Evolutionary conservation across 2,113 vertebrate species (phyloP), one percentile per base, ranked within the genome.

Genomic region (Grammomys surdaster): DNA sequence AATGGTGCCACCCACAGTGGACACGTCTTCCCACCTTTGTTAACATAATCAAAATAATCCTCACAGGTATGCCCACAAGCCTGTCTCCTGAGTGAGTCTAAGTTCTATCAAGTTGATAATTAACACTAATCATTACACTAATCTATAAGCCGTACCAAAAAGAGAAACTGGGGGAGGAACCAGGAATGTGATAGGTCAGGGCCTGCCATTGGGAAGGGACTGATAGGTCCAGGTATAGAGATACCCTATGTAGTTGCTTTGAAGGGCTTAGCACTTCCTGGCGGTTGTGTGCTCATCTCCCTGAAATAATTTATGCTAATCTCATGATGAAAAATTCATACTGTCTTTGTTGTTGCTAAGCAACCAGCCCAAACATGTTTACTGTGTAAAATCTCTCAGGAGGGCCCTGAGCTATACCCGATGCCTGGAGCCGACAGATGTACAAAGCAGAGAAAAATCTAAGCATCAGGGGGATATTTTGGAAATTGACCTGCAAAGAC

Each of bases 341-440:
- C 94, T 73, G 82, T 86, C 96, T 96, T 93, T 92, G 63, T 56
- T 33, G 94, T 97, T 97, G 96, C 97, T 95, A 97, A 93, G 97
- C 84, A 95, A 97, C 97, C 93, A 97, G 94, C 95, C 97, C 97
- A 98, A 98, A 98, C 97, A 97, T 91, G 94, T 97, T 93, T 97
- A 95, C 91, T 86, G n/a, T 95, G 80, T 78, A 78, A 95, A 92
- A 85, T 94, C 46, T 97, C 94, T 91, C 89, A 1, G 9, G 67
- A 75, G 90, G 86, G 84, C 33, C 70, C 77, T 28, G 43, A 63
- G 88, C 40, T 90, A 24, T 40, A 56, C 78, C 87, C 80, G 65
- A 1, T 3, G 75, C 63, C 72, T 77, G 13, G 73, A 88, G 10
- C 31, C 22, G 9, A 70, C 33, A 19, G 28, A 12, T 46, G 7